Conservation (phyloP, 2,113 vertebrate genomes). For the Triplophysa siluroides region DNA sequence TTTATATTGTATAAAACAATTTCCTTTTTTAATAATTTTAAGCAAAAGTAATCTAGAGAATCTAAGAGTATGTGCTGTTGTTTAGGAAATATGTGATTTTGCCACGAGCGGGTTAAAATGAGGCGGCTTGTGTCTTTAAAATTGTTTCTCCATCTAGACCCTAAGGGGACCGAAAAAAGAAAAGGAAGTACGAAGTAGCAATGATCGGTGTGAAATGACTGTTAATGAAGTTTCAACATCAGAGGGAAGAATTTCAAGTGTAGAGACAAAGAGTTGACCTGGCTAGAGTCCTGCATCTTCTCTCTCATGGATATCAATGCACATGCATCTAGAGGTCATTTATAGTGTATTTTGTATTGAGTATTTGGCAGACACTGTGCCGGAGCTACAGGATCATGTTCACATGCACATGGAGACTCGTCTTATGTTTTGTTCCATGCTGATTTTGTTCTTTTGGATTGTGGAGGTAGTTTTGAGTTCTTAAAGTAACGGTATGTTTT, state of each 20-base stretch:
- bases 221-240: constrained; percentile 81
- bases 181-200: constrained; percentile 63
- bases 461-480: too few species aligned
- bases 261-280: constrained; percentile 44
- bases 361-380: too few species aligned
- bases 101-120: background rate
- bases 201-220: constrained; percentile 80
- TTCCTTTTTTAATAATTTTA: too few species aligned
- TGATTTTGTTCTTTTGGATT: too few species aligned
- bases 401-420: too few species aligned
- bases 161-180: constrained; percentile 67
- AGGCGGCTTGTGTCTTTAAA: constrained; percentile 68
- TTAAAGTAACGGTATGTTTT: too few species aligned
- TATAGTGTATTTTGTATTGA: background rate
- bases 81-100: background rate
- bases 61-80: background rate
- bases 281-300: background rate
- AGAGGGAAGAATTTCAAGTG: constrained; percentile 81
- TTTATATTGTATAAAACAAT: too few species aligned
- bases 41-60: too few species aligned
- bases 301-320: background rate
- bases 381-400: too few species aligned
- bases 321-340: background rate
- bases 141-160: constrained; percentile 54
- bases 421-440: too few species aligned